Base-by-base conservation (phyloP, 2,797 vertebrate genomes). In the Denticeps clupeoides region DNA sequence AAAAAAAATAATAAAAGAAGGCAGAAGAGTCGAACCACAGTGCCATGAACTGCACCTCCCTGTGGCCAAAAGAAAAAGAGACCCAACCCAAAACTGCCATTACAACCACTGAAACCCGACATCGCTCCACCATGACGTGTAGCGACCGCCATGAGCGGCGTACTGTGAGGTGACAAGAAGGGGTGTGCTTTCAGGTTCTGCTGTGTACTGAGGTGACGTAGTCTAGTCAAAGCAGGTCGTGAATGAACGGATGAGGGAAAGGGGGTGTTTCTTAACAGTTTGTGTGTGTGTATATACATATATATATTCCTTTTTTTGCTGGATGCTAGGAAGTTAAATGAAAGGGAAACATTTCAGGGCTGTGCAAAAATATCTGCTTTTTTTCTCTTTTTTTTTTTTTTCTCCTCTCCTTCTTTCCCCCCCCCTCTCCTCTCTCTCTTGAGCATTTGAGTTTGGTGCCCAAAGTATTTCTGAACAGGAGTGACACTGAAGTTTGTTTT, bases 341-440 rank as follows among this genome's bases (percentile, higher is more conserved):
- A 82, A 85, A 83, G 79, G 82, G 81, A 83, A 82, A 60, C 27
- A 33, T 58, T 48, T 47, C 25, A 58, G 41, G 55, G 62, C 50
- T 67, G 56, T 51, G 56, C 37, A 33, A 53, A 55, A 49, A 54
- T 37, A 37, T 12, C 29, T 13, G n/a, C 15, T 13, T 35, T 13
- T 35, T 31, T 31, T 29, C 3, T 9, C 29, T 25, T 55, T 47
- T 47, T 50, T 48, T 53, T 67, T 68, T 63, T 55, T 79, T 73
- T 72, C 72, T 68, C n/a, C n/a, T n/a, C n/a, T n/a, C n/a, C n/a
- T n/a, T n/a, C n/a, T n/a, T n/a, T n/a, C n/a, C n/a, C n/a, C n/a
- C n/a, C n/a, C n/a, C n/a, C n/a, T n/a, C n/a, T n/a, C n/a, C n/a
- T n/a, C n/a, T n/a, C n/a, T n/a, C n/a, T n/a, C n/a, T n/a, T n/a